phyloP scores from a whole-genome alignment of 1,140 invertebrate species.

The Oppia nitens region DNA sequence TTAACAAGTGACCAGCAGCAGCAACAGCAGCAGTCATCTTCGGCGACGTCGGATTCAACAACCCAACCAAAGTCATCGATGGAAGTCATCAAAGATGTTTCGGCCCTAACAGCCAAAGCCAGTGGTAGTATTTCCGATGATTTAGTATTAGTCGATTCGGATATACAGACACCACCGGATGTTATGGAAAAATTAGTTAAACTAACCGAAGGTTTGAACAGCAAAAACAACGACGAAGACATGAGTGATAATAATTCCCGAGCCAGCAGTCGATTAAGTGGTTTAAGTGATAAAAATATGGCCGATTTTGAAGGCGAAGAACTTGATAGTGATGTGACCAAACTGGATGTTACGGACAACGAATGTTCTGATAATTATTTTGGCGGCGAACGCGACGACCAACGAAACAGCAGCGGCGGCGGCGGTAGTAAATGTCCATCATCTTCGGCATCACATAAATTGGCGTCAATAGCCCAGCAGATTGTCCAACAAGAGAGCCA shows the following conservation, averaged over 20 bases:
- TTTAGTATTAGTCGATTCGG: too few species aligned
- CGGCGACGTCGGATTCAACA: background rate
- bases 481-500: background rate
- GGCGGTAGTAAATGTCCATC: too few species aligned
- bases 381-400: background rate
- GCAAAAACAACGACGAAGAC: background rate
- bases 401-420: background rate
- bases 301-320: conserved; percentile 87
- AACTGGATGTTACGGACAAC: background rate
- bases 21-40: background rate
- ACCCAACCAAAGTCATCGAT: background rate
- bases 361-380: background rate
- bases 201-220: background rate
- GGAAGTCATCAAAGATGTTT: too few species aligned
- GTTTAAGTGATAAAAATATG: conserved; percentile 86
- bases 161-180: too few species aligned
- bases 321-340: conserved; percentile 54
- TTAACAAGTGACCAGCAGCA: background rate
- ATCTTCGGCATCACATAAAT: background rate
- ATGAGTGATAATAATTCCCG: conserved; percentile 23
- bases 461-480: background rate
- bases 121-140: too few species aligned
- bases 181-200: background rate
- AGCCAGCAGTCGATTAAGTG: conserved; percentile 63
- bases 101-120: too few species aligned